A percentile compares a stretch with the other conserved stretches of the same genome.
phyloP scores from a whole-genome alignment of 2,888 invertebrate species.

The Nycteola revayana region DNA sequence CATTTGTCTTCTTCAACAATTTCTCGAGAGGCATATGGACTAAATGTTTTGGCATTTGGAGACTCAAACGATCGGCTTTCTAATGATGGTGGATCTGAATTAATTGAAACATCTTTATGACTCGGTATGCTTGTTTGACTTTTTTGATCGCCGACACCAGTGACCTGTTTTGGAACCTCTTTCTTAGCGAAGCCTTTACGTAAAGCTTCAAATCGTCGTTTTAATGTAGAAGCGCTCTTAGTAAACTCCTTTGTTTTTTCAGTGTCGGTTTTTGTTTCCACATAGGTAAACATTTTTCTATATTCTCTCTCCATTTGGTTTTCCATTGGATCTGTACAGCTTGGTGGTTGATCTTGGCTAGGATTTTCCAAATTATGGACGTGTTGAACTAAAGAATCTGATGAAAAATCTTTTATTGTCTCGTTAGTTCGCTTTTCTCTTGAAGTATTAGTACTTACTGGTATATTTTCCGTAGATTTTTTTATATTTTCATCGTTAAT shows the following conservation, averaged over 20 bases:
- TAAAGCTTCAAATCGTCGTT: slow-evolving; percentile 58
- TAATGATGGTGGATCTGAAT: slow-evolving; percentile 62
- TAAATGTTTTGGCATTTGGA: slow-evolving; percentile 46
- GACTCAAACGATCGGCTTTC: slow-evolving; percentile 47
- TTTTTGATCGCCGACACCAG: slow-evolving; percentile 20
- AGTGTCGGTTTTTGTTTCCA: slow-evolving; percentile 36
- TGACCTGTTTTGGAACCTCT: slow-evolving; percentile 42
- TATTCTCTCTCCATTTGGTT: slow-evolving; percentile 64
- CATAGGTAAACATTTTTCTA: slow-evolving; percentile 50
- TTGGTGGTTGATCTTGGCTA: slow-evolving; percentile 41
- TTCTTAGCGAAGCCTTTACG: slow-evolving; percentile 49
- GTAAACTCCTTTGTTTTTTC: slow-evolving; percentile 36
- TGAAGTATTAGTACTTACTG: slow-evolving; percentile 1
- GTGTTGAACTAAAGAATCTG: slow-evolving; percentile 61
- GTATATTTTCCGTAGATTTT: slow-evolving; percentile 18
- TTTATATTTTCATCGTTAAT: too few species aligned
- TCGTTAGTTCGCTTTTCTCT: slow-evolving; percentile 8
- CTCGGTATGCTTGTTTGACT: slow-evolving; percentile 36
- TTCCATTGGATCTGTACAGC: slow-evolving; percentile 49
- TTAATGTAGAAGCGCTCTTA: slow-evolving; percentile 54
- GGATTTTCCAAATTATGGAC: slow-evolving; percentile 60
- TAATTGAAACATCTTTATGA: slow-evolving; percentile 57
- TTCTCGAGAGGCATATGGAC: slow-evolving; percentile 23
- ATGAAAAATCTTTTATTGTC: slow-evolving; percentile 43
- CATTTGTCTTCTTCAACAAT: slow-evolving; percentile 3